A percentile compares a stretch with the other conserved stretches of the same genome.
phyloP scores from a whole-genome alignment of 2,888 invertebrate genomes.

The Zele albiditarsus region DNA sequence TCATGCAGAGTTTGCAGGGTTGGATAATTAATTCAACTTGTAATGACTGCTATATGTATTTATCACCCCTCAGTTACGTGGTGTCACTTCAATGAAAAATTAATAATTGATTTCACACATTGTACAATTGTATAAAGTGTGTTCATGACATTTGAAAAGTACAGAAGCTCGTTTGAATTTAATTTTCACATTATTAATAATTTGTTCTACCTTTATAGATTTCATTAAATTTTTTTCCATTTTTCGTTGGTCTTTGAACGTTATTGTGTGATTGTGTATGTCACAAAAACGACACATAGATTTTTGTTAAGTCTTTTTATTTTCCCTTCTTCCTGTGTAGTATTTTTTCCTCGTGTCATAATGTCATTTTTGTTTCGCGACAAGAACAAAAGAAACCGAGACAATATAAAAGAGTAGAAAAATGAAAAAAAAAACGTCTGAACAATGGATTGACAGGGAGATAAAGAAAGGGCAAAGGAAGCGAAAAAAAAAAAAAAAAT shows the following conservation, averaged over 20 bases:
- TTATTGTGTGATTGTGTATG: constrained; percentile 53
- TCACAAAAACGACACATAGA: constrained; percentile 58
- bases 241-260: constrained; percentile 49
- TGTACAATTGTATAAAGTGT: no score
- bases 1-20: no score
- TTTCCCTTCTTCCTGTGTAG: constrained; percentile 21
- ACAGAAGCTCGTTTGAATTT: neutral
- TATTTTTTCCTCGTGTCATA: constrained; percentile 68
- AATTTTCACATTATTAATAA: neutral
- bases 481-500: constrained; percentile 24
- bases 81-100: no score
- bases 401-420: neutral
- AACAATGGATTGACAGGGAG: constrained; percentile 10
- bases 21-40: no score
- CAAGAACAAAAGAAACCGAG: constrained; percentile 9
- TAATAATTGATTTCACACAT: no score
- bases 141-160: no score
- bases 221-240: neutral
- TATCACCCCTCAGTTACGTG: no score
- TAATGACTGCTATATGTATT: no score
- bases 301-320: constrained; percentile 65
- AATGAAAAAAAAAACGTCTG: neutral
- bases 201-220: neutral
- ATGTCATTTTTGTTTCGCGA: constrained; percentile 68
- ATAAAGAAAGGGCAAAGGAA: constrained; percentile 23